Evolutionary conservation across 2,888 invertebrate species (phyloP).

Genomic region (Drosophila rellima): DNA sequence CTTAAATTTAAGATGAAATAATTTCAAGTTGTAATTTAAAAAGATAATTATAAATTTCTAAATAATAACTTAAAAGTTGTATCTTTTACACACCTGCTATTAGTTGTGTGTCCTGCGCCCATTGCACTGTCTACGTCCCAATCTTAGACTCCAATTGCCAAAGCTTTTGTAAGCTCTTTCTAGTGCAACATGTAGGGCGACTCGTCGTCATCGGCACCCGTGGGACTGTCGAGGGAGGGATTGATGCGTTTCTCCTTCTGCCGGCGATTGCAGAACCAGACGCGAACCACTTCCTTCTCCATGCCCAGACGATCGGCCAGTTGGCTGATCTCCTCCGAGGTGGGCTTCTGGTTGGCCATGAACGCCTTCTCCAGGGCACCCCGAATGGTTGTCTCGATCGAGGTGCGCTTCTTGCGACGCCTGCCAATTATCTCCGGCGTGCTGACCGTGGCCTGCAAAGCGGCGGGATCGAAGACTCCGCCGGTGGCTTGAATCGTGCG

Average conservation of each 20-base stretch:
- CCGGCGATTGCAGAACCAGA: slow-evolving; percentile 98
- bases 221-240: slow-evolving; percentile 92
- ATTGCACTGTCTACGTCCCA: slow-evolving; percentile 72
- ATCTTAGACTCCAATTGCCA: not conserved
- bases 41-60: too few species aligned
- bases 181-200: slow-evolving; percentile 84
- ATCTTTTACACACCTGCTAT: slow-evolving; percentile 51
- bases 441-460: slow-evolving; percentile 90
- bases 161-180: not conserved
- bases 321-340: slow-evolving; percentile 97
- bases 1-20: too few species aligned
- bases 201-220: slow-evolving; percentile 87
- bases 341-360: slow-evolving; percentile 97
- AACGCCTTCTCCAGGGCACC: slow-evolving; percentile 98
- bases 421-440: slow-evolving; percentile 96
- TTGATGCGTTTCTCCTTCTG: slow-evolving; percentile 99
- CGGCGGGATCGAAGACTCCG: slow-evolving; percentile 85
- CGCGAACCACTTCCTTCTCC: slow-evolving; percentile 98
- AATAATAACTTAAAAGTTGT: not conserved
- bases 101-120: slow-evolving; percentile 47
- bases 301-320: slow-evolving; percentile 97
- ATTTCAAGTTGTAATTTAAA: too few species aligned
- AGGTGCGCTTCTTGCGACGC: slow-evolving; percentile 97
- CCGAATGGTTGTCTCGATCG: slow-evolving; percentile 97
- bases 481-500: slow-evolving; percentile 91